Evolutionary conservation across 2,113 vertebrate genomes (phyloP).

Genomic region (Pomatorhinus ruficollis): DNA sequence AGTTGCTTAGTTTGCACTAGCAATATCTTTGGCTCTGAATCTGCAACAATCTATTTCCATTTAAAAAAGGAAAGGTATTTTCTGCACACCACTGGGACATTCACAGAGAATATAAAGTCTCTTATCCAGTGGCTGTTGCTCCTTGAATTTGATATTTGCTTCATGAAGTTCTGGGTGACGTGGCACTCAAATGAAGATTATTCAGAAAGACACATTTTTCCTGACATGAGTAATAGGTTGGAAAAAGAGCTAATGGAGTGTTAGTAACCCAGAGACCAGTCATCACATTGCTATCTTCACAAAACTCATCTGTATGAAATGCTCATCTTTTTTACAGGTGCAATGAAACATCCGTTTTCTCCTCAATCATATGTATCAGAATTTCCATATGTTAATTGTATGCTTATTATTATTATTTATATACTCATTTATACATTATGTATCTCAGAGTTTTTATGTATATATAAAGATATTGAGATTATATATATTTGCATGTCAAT

Average conservation of each 20-base stretch:
- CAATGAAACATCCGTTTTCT: not conserved
- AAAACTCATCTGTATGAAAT: not conserved
- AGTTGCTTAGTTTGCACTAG: not conserved
- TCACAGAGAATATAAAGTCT: not conserved
- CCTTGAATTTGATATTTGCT: not conserved
- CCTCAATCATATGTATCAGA: not conserved
- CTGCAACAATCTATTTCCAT: not conserved
- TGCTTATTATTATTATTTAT: not conserved
- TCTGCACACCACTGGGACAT: not conserved
- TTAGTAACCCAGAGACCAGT: not conserved
- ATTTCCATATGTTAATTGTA: not conserved
- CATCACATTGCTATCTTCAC: not conserved
- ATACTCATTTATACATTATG: not conserved
- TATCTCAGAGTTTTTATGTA: not conserved
- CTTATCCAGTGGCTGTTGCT: not conserved
- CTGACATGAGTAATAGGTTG: not conserved
- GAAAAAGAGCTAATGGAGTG: not conserved
- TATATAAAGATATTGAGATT: not conserved
- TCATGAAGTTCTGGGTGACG: not conserved
- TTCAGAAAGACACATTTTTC: conserved; percentile 29
- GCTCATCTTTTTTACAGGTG: not conserved
- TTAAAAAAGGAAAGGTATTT: not conserved
- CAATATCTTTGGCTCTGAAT: not conserved
- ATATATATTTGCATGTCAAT: not conserved
- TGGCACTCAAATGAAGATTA: not conserved